phyloP scores from a whole-genome alignment of 2,113 vertebrate species.

The Muntiacus reevesi region DNA sequence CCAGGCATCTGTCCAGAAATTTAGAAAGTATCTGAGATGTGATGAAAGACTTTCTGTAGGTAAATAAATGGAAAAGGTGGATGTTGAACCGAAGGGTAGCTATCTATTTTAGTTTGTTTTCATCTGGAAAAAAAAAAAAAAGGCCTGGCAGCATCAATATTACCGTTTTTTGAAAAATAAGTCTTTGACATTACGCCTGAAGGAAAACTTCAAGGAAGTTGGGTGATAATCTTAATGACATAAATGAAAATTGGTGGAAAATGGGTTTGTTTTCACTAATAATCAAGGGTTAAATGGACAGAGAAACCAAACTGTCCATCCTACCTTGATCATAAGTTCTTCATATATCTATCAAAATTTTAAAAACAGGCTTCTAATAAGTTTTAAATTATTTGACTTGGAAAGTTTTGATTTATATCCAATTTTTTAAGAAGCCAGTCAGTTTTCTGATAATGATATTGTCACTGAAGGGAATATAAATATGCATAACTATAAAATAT shows the following conservation, averaged over 20 bases:
- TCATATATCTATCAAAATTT: background rate
- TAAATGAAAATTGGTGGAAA: slow-evolving; percentile 23
- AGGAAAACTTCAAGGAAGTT: slow-evolving; percentile 6
- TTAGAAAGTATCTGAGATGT: background rate
- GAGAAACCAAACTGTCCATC: background rate
- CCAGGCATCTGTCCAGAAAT: background rate
- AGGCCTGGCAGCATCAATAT: background rate
- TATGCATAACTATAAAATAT: background rate
- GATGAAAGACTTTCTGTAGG: background rate
- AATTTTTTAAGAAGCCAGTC: background rate
- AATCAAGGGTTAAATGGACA: background rate
- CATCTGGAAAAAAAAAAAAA: background rate
- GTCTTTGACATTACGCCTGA: slow-evolving; percentile 2
- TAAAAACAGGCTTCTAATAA: background rate
- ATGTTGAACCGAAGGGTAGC: background rate
- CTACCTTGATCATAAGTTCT: background rate
- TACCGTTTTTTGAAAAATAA: background rate
- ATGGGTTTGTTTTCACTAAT: background rate
- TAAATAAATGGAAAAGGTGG: background rate
- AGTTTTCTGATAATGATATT: background rate
- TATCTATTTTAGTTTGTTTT: slow-evolving; percentile 24
- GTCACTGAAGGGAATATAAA: background rate
- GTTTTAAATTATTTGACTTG: slow-evolving; percentile 21
- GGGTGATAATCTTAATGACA: background rate
- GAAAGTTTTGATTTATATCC: background rate